Percentiles rank a stretch among this genome's conserved stretches.
Conservation (phyloP, 1,140 invertebrate genomes). For the Sarcophaga bullata region DNA sequence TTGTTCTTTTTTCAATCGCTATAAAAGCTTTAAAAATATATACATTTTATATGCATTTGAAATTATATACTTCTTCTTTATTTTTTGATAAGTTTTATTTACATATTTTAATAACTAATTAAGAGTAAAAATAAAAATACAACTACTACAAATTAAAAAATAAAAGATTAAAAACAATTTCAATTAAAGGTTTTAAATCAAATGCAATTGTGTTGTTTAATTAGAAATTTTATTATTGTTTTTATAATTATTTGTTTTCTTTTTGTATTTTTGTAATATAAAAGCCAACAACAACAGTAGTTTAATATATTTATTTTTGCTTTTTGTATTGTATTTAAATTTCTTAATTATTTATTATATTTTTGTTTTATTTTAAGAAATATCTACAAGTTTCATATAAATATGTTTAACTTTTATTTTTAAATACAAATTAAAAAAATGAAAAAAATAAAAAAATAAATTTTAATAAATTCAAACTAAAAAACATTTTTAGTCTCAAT, state of each 20-base stretch:
- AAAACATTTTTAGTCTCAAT: not conserved
- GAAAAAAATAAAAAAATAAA: not conserved
- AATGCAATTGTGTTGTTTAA: constrained; percentile 41
- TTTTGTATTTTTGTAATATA: constrained; percentile 34
- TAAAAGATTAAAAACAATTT: constrained; percentile 39
- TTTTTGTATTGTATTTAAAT: not conserved
- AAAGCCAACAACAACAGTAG: constrained; percentile 40
- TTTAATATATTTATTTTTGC: constrained; percentile 16
- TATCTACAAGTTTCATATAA: constrained; percentile 40
- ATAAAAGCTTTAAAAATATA: too few relatives aligned
- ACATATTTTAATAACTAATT: constrained; percentile 29
- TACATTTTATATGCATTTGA: constrained; percentile 33
- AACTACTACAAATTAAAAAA: constrained; percentile 31
- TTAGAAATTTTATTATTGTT: constrained; percentile 20
- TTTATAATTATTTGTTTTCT: not conserved
- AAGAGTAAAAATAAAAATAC: constrained; percentile 9
- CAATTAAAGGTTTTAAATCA: constrained; percentile 30
- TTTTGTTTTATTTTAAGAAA: constrained; percentile 25
- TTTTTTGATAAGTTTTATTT: constrained; percentile 12
- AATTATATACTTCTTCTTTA: constrained; percentile 2
- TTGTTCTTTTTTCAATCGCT: not conserved
- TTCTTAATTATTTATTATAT: not conserved
- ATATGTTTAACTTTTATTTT: constrained; percentile 32
- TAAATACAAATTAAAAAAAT: constrained; percentile 6
- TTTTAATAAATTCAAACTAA: not conserved